Evolutionary conservation across 2,888 invertebrate genomes (phyloP), one percentile per base, ranked within the genome.

Genomic region (Antitype chi): DNA sequence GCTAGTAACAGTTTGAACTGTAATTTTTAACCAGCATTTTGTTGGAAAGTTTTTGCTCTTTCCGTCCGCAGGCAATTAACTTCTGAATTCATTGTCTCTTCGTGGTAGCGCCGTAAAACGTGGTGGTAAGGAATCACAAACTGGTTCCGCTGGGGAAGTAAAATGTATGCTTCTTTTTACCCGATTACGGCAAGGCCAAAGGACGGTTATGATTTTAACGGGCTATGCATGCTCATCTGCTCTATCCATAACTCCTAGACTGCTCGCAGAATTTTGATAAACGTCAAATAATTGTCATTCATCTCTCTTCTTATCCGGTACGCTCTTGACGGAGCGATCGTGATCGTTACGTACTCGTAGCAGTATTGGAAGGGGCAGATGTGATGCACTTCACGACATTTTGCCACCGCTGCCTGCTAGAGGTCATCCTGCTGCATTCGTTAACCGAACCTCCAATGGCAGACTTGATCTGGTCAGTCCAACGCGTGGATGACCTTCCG

Each of bases 11-110:
- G 69, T 75, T 67, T 74, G 63, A 69, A 52, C 62, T 53, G 67
- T 52, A 28, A 68, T 80, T 83, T 83, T 60, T 53, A 76, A 82
- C 60, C 53, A 69, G 53, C n/a, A 2, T 67, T 82, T 81, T 78
- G 67, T 78, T 25, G 13, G 23, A 32, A 32, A 52, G 49, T 62
- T 83, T 78, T 70, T 20, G n/a, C 53, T 57, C 15, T 2, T 57
- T 68, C 13, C n/a, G n/a, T 57, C n/a, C 13, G 23, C 20, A 4
- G 43, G 55, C 32, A 70, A 81, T 81, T 67, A 49, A 63, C 59
- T 70, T 60, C 13, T 82, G 20, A 38, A 52, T 73, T 72, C 20
- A 49, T 53, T 43, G 23, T 25, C 1, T 32, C 8, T 53, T 75
- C 9, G 32, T 78, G 52, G 17, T 28, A 9, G 55, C n/a, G 28